Evolutionary conservation across 2,797 vertebrate species (phyloP).

Genomic region (Chaunax sp.): DNA sequence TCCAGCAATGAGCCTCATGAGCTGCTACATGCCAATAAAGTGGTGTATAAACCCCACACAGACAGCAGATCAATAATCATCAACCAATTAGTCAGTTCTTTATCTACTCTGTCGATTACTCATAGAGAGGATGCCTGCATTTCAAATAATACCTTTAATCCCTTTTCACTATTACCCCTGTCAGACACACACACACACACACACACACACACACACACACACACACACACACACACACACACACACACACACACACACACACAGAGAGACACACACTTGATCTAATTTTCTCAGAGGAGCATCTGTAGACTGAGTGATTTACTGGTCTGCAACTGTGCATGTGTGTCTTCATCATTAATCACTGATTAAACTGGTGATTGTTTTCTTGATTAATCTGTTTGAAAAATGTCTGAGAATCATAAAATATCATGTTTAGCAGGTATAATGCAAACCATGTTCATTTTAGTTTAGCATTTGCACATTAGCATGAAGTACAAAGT

Average conservation of each 20-base stretch:
- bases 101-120: slow-evolving; percentile 43
- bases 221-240: too few relatives aligned
- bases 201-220: background rate
- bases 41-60: slow-evolving; percentile 34
- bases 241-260: background rate
- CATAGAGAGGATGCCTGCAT: slow-evolving; percentile 51
- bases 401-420: too few relatives aligned
- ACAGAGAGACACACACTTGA: slow-evolving; percentile 12
- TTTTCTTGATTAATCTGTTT: background rate
- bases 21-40: slow-evolving; percentile 54
- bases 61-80: slow-evolving; percentile 61
- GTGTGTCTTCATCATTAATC: slow-evolving; percentile 4
- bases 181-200: slow-evolving; percentile 1
- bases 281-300: slow-evolving; percentile 38
- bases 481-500: background rate
- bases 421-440: background rate
- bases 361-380: background rate
- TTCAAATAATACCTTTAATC: slow-evolving; percentile 59
- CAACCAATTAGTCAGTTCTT: slow-evolving; percentile 59
- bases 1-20: slow-evolving; percentile 38
- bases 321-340: slow-evolving; percentile 4
- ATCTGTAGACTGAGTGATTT: slow-evolving; percentile 15
- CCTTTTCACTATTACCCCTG: slow-evolving; percentile 17
- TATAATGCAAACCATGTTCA: background rate
- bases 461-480: background rate